Evolutionary conservation across 2,797 vertebrate species (phyloP).

Genomic region (Poecilia velifera): DNA sequence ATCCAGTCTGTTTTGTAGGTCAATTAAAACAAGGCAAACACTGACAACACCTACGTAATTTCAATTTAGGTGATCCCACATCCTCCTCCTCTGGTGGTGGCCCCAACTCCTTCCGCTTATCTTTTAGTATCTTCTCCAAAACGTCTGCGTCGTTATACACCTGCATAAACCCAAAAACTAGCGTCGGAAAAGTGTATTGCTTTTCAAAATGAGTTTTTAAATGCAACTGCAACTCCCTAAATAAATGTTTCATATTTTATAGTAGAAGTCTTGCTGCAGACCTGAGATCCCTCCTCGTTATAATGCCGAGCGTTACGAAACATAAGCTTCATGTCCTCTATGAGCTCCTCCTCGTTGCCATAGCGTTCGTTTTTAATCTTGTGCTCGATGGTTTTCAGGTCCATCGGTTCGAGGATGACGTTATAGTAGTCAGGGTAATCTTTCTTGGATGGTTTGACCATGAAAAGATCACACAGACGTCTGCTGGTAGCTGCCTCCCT

Average conservation of each 20-base stretch:
- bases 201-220: not conserved
- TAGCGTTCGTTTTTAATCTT: slow-evolving; percentile 95
- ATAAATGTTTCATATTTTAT: not conserved
- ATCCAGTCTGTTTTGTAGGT: not conserved
- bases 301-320: slow-evolving; percentile 99
- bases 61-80: slow-evolving; percentile 94
- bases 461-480: slow-evolving; percentile 95
- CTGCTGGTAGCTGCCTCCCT: slow-evolving; percentile 87
- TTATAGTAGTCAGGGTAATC: slow-evolving; percentile 99
- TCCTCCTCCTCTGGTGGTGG: slow-evolving; percentile 92
- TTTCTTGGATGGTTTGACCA: slow-evolving; percentile 98
- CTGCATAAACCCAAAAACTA: slow-evolving; percentile 65
- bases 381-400: slow-evolving; percentile 95
- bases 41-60: slow-evolving; percentile 87
- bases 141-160: slow-evolving; percentile 97
- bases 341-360: slow-evolving; percentile 87
- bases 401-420: slow-evolving; percentile 97
- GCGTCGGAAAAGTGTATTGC: not conserved
- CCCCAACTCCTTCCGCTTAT: slow-evolving; percentile 95
- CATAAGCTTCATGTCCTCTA: slow-evolving; percentile 96
- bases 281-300: slow-evolving; percentile 99
- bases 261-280: slow-evolving; percentile 49
- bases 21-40: not conserved
- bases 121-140: slow-evolving; percentile 95
- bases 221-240: not conserved